Evolutionary conservation across 2,113 vertebrate genomes (phyloP).

Genomic region (Monopterus albus): DNA sequence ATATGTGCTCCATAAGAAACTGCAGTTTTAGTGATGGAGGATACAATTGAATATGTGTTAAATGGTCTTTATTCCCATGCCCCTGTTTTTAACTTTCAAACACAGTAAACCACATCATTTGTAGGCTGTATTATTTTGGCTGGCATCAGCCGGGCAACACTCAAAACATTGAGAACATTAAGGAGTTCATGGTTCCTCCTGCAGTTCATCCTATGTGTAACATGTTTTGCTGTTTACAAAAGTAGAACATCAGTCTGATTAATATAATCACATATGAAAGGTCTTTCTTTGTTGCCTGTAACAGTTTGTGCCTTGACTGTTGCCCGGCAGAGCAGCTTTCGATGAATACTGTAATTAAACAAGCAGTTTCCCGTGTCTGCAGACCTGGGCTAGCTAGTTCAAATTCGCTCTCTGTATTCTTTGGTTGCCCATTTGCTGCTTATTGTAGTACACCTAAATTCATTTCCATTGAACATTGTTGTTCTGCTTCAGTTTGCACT

Average conservation of each 20-base stretch:
- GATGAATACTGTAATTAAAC: slow-evolving; percentile 54
- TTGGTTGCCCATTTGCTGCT: no score
- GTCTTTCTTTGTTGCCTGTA: neutral
- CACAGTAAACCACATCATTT: neutral
- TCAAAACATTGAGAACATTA: slow-evolving; percentile 18
- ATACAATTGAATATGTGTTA: neutral
- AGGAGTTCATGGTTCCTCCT: neutral
- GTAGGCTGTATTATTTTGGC: slow-evolving; percentile 45
- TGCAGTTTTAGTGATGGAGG: neutral
- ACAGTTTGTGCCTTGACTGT: slow-evolving; percentile 33
- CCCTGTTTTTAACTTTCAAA: slow-evolving; percentile 1
- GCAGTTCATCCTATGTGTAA: neutral
- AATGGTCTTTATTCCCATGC: slow-evolving; percentile 4
- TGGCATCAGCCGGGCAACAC: slow-evolving; percentile 26
- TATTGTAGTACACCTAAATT: no score
- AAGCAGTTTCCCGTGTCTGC: slow-evolving; percentile 31
- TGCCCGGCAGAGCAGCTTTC: slow-evolving; percentile 41
- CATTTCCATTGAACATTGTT: no score
- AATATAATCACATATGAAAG: neutral
- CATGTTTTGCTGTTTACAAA: neutral
- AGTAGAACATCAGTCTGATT: neutral
- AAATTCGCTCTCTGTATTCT: neutral
- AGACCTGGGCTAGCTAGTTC: slow-evolving; percentile 26
- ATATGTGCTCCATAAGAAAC: neutral
- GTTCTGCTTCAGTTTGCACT: no score